Conservation (phyloP, 1,140 invertebrate species). For the Orius insidiosus region DNA sequence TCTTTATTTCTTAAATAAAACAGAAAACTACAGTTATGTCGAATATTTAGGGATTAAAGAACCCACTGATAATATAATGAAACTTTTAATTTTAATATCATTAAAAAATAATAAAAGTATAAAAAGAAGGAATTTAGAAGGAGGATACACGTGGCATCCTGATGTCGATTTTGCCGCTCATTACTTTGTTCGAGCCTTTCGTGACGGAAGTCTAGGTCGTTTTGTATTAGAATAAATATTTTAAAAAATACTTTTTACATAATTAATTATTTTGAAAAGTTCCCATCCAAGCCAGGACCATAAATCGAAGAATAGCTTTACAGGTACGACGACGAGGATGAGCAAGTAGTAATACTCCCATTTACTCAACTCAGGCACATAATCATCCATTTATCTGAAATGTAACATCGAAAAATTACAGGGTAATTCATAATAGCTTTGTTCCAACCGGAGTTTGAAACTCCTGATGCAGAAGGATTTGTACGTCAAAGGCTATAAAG, state of each 20-base stretch:
- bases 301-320: conserved; percentile 50
- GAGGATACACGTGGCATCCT: conserved; percentile 33
- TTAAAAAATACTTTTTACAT: not conserved
- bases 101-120: conserved; percentile 33
- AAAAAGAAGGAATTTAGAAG: conserved; percentile 34
- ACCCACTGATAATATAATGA: conserved; percentile 44
- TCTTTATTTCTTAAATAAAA: conserved; percentile 82
- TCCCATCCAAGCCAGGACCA: conserved; percentile 63
- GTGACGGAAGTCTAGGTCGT: conserved; percentile 43
- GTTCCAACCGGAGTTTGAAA: too few species aligned
- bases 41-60: conserved; percentile 39
- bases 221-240: conserved; percentile 37
- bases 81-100: conserved; percentile 42
- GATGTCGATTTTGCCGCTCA: conserved; percentile 40
- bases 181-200: conserved; percentile 43
- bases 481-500: too few species aligned
- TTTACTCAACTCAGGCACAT: conserved; percentile 9
- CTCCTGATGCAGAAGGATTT: too few species aligned
- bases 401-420: too few species aligned
- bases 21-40: conserved; percentile 48
- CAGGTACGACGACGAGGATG: conserved; percentile 42
- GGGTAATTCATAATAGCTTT: too few species aligned
- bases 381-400: conserved; percentile 3
- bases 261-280: conserved; percentile 52
- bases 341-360: conserved; percentile 41